Base-by-base conservation (phyloP, 2,113 vertebrate genomes). In the Leiothrix lutea region DNA sequence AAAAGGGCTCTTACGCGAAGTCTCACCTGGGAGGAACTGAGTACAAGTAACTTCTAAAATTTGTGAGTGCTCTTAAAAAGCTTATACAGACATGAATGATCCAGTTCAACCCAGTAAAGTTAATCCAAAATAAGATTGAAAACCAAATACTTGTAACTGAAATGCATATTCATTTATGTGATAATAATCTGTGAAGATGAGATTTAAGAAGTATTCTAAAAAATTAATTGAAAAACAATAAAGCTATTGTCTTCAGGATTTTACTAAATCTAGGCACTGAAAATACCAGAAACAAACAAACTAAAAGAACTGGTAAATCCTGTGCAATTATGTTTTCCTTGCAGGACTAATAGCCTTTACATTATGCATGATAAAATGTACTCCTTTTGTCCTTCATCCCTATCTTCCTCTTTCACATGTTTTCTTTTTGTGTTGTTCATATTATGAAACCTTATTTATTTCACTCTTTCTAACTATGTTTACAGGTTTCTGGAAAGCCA, bases 401-500 rank as follows among this genome's bases (percentile, higher is more conserved):
- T 93, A 94, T 88, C 73, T 92, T 86, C 51, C 80, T 61, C 80
- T 96, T 94, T 95, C 62, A 81, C 73, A 95, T 78, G 73, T 91
- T 91, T 95, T 96, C 85, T 92, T 73, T 96, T 96, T 88, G 69
- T 84, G 67, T 93, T 94, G 80, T 86, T 87, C 88, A 87, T 95
- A 81, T 96, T 66, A 93, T 86, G 84, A 95, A 91, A 15, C 24
- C 54, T 74, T 95, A 60, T 65, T 35, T 84, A 82, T 81, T 95
- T 93, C 94, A 82, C 88, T 75, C 93, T 85, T 94, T 74, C 82
- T 97, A 81, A 95, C 94, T 90, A 94, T 91, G 92, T 91, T 90
- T 54, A 29, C 98, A 99, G 99, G 99, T 94, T 99, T 99, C 98
- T 99, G 99, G 99, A 99, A 99, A 98, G 99, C 99, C 62, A 99